phyloP scores from a whole-genome alignment of 2,888 invertebrate genomes.

The Machimus atricapillus region DNA sequence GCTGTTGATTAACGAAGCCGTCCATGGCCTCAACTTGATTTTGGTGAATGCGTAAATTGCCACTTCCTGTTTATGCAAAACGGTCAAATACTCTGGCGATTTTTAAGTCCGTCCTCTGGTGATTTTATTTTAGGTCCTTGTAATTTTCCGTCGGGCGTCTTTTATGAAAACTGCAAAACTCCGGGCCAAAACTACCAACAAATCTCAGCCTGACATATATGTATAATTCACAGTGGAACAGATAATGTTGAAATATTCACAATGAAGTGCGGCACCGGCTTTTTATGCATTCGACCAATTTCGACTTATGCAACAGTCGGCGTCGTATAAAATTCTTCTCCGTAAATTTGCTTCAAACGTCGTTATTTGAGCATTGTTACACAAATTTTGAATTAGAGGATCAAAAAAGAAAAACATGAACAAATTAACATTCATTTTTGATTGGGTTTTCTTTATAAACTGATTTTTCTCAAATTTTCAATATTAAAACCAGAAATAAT shows the following conservation, averaged over 20 bases:
- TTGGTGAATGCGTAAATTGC: neutral
- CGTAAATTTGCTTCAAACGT: neutral
- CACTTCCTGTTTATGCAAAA: neutral
- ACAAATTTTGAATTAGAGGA: too few species aligned
- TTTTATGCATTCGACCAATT: neutral
- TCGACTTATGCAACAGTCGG: neutral
- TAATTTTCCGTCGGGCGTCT: neutral
- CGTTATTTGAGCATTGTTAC: too few species aligned
- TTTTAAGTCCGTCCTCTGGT: neutral
- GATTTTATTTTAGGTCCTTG: neutral
- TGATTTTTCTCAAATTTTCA: too few species aligned
- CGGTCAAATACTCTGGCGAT: neutral
- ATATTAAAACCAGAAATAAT: too few species aligned
- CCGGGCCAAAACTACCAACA: neutral
- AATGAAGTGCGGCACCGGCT: neutral
- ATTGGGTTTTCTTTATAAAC: too few species aligned
- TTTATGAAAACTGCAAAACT: neutral
- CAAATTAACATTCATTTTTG: too few species aligned
- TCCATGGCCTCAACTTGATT: constrained; percentile 58
- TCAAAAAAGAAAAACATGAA: too few species aligned
- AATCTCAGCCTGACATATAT: neutral
- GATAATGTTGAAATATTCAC: neutral
- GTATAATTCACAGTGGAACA: neutral
- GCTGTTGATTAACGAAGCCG: constrained; percentile 65
- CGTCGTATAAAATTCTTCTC: neutral